A percentile compares a stretch with the other conserved stretches of the same genome.
Conservation (phyloP, 2,797 vertebrate genomes). For the Lithobates sylvaticus region DNA sequence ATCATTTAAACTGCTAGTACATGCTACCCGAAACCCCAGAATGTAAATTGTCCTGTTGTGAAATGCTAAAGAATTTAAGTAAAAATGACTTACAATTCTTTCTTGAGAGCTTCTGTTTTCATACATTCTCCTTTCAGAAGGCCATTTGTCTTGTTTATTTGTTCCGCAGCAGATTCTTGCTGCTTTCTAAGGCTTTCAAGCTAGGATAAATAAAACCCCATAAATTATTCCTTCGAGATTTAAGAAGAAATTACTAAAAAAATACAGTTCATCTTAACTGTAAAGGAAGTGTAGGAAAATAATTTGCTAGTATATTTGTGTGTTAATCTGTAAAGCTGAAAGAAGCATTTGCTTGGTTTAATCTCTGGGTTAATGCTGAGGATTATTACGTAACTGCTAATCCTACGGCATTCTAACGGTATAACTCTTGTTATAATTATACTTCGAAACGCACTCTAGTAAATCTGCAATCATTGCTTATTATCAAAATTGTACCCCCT, state of each 20-base stretch:
- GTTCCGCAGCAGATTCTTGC: conserved; percentile 83
- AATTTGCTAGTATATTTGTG: conserved; percentile 13
- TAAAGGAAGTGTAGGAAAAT: background rate
- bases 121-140: conserved; percentile 82
- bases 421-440: conserved; percentile 52
- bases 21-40: background rate
- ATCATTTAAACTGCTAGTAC: background rate
- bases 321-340: conserved; percentile 1
- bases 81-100: conserved; percentile 88
- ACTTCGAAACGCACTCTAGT: conserved; percentile 16
- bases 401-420: conserved; percentile 65
- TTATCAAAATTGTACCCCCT: background rate
- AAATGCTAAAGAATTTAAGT: background rate
- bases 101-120: conserved; percentile 82
- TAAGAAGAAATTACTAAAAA: background rate
- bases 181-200: conserved; percentile 84
- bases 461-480: background rate
- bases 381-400: conserved; percentile 72
- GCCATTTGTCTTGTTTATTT: conserved; percentile 84
- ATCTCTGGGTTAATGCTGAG: conserved; percentile 41
- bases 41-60: background rate
- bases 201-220: conserved; percentile 72
- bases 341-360: conserved; percentile 49
- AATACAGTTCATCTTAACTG: background rate
- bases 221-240: background rate